phyloP scores from a whole-genome alignment of 1,140 invertebrate genomes.

The Lordiphosa clarofinis region DNA sequence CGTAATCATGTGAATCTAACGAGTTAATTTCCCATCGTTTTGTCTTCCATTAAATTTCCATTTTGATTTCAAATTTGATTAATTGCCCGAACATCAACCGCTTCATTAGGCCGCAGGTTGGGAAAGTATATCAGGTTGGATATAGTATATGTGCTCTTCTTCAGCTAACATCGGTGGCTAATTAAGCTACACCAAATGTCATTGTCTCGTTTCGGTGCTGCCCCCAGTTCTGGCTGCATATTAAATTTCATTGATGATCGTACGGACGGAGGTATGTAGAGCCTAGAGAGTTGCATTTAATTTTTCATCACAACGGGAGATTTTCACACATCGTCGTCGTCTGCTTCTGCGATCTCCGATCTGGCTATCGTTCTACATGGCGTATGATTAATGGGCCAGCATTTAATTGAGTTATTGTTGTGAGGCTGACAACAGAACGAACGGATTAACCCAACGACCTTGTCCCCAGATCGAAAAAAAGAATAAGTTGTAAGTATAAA shows the following conservation, averaged over 20 bases:
- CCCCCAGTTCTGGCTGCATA: constrained; percentile 51
- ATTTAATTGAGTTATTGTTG: constrained; percentile 76
- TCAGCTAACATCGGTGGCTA: constrained; percentile 58
- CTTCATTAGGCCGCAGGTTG: constrained; percentile 61
- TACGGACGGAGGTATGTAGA: constrained; percentile 24
- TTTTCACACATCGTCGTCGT: constrained; percentile 65
- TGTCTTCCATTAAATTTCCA: constrained; percentile 69
- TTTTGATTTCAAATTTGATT: constrained; percentile 68
- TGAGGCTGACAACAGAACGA: constrained; percentile 18
- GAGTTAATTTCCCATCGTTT: constrained; percentile 34
- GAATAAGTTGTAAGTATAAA: no score
- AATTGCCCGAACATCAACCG: constrained; percentile 55
- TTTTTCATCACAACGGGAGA: constrained; percentile 75
- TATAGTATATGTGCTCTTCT: constrained; percentile 1
- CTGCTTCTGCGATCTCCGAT: constrained; percentile 12
- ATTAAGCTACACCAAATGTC: constrained; percentile 72
- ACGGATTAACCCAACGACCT: constrained; percentile 70
- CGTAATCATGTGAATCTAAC: constrained; percentile 48
- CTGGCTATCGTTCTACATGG: constrained; percentile 40
- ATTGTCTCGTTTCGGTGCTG: no score
- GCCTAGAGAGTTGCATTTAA: constrained; percentile 70
- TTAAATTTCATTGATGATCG: constrained; percentile 78
- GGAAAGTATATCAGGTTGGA: constrained; percentile 22
- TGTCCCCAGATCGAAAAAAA: constrained; percentile 34
- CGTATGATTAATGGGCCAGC: constrained; percentile 65